A percentile compares a stretch with the other conserved stretches of the same genome.
These are phyloP conservation scores for Cnemophilus loriae DNA, from an alignment of 2,113 vertebrate species.

Conservation along the genomic window DNA sequence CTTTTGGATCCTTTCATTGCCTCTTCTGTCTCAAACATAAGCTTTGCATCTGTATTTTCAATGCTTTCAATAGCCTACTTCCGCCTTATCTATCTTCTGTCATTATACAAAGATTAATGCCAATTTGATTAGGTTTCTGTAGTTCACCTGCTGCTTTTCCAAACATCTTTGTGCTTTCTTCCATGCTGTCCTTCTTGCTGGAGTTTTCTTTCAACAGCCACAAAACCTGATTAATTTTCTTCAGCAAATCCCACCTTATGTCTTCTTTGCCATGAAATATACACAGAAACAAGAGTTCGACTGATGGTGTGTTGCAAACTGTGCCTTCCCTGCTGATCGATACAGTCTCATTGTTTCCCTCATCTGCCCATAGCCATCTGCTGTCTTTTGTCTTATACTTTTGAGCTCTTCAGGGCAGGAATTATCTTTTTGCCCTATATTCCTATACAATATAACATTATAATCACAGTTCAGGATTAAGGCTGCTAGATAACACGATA, in stretches of 20 bases:
- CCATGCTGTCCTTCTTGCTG: not conserved
- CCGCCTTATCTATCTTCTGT: not conserved
- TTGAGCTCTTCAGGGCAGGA: slow-evolving; percentile 13
- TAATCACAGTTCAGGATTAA: not conserved
- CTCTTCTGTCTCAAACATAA: not conserved
- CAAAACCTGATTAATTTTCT: not conserved
- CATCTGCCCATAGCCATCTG: slow-evolving; percentile 52
- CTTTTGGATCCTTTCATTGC: not conserved
- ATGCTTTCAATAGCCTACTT: not conserved
- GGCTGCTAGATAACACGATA: not conserved
- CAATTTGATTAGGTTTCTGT: not conserved
- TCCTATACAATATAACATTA: not conserved
- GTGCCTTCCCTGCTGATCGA: not conserved
- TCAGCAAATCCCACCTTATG: not conserved
- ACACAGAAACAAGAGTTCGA: not conserved
- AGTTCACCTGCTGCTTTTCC: not conserved
- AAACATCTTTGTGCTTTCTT: not conserved
- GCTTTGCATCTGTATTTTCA: not conserved
- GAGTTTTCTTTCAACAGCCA: not conserved
- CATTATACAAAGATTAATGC: not conserved
- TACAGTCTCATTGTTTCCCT: slow-evolving; percentile 38
- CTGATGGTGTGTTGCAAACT: not conserved
- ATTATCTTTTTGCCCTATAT: slow-evolving; percentile 32
- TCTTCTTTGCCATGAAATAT: not conserved
- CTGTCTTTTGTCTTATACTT: slow-evolving; percentile 41